Percentiles rank a stretch among this genome's conserved stretches.
phyloP scores from a whole-genome alignment of 2,113 vertebrate genomes.

The Aramus guarauna region DNA sequence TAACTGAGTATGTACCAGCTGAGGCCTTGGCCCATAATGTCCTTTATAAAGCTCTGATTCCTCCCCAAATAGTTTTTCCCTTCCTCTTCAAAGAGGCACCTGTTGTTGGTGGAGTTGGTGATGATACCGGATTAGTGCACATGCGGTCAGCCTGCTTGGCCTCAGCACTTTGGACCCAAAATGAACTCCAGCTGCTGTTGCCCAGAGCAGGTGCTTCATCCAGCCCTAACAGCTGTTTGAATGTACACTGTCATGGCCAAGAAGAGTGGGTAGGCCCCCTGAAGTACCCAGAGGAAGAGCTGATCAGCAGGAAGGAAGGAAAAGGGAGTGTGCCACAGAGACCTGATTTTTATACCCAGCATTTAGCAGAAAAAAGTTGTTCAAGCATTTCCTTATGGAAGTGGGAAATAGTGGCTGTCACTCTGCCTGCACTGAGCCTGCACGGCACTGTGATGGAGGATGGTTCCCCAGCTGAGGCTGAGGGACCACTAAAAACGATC shows the following conservation, averaged over 20 bases:
- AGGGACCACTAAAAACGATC: background rate
- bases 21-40: constrained; percentile 50
- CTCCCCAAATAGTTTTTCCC: constrained; percentile 60
- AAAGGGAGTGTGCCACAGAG: background rate
- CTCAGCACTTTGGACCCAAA: constrained; percentile 64
- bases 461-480: background rate
- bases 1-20: constrained; percentile 44
- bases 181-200: constrained; percentile 71
- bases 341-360: background rate
- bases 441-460: background rate
- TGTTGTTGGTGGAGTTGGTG: constrained; percentile 66
- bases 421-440: background rate
- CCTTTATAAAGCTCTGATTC: constrained; percentile 63
- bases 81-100: constrained; percentile 68
- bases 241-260: background rate
- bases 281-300: background rate
- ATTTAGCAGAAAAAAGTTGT: background rate
- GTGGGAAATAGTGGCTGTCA: background rate
- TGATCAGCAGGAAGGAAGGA: background rate
- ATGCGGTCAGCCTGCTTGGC: constrained; percentile 62
- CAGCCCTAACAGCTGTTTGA: constrained; percentile 62
- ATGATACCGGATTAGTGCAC: constrained; percentile 70
- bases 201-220: constrained; percentile 68
- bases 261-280: background rate
- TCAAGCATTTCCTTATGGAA: background rate